Evolutionary conservation across 37 sponge, comb jelly and placozoan species (phyloP).

Genomic region (Spongia lamella): DNA sequence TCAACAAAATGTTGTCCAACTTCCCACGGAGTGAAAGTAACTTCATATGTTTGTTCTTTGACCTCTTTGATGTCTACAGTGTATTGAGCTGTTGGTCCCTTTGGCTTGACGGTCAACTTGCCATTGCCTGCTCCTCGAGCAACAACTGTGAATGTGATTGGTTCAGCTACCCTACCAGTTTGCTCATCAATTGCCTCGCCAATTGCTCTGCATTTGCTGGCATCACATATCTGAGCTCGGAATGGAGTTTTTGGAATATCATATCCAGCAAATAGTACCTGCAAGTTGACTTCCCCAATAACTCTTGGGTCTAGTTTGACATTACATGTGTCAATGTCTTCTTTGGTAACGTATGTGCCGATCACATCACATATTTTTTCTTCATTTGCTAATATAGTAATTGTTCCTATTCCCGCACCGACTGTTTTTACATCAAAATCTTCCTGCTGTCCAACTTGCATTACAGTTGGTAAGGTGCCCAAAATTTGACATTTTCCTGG

Average conservation of each 20-base stretch:
- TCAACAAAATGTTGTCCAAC: slow-evolving; percentile 63
- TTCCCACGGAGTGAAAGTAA: slow-evolving; percentile 67
- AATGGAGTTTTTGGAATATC: slow-evolving; percentile 60
- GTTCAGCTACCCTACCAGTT: slow-evolving; percentile 42
- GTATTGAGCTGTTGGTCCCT: slow-evolving; percentile 57
- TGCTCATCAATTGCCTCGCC: slow-evolving; percentile 47
- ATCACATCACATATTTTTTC: slow-evolving; percentile 14
- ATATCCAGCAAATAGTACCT: slow-evolving; percentile 56
- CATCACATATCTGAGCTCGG: slow-evolving; percentile 55
- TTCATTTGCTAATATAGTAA: slow-evolving; percentile 36
- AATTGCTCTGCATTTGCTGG: slow-evolving; percentile 51
- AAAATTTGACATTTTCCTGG: slow-evolving; percentile 35
- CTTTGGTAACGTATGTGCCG: slow-evolving; percentile 11
- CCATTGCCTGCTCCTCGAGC: slow-evolving; percentile 45
- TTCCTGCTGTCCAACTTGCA: slow-evolving; percentile 38
- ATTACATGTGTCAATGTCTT: slow-evolving; percentile 48
- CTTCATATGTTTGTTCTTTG: slow-evolving; percentile 45
- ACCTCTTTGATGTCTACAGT: slow-evolving; percentile 47
- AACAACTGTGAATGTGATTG: slow-evolving; percentile 48
- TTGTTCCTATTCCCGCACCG: slow-evolving; percentile 68
- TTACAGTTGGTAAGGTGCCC: slow-evolving; percentile 17
- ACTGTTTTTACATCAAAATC: slow-evolving; percentile 62
- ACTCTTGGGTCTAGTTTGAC: slow-evolving; percentile 28
- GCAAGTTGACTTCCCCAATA: slow-evolving; percentile 18
- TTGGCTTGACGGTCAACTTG: slow-evolving; percentile 46